Base-by-base conservation (phyloP, 2,797 vertebrate species). In the Delichon dasypus region DNA sequence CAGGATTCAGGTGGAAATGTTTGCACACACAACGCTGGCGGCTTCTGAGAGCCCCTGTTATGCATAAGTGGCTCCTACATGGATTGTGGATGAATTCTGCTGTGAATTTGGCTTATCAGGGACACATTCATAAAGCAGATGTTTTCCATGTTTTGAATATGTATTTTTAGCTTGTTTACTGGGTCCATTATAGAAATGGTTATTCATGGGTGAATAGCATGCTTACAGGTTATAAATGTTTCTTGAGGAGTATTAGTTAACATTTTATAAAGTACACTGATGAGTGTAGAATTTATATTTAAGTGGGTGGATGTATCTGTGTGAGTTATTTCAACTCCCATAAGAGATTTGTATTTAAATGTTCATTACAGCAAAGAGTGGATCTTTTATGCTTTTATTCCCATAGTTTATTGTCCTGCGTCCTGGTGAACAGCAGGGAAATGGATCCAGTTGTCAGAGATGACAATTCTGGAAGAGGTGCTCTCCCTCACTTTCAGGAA, bases 141-240 rank as follows among this genome's bases (percentile, higher is more conserved):
- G 55, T 40, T 79, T 67, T 65, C 72, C 53, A 2, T 64, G 70
- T 45, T 89, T 61, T 29, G 40, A 55, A 30, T 73, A 34, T 38
- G 74, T 64, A 96, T 91, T 95, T 95, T 95, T 75, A 88, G 83
- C 80, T 76, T 82, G 60, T 82, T 94, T 96, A 29, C 85, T 55
- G 66, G 29, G 66, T 18, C n/a, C 38, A 3, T 70, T 77, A 42
- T 47, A 44, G 71, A 71, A 85, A 74, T 25, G 42, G 82, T 51
- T 89, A 38, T 74, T 74, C 60, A 57, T 78, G 73, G 30, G 47
- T n/a, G 48, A 70, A 75, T 29, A 34, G 62, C 3, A 27, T 78
- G 90, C 53, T 94, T 87, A 58, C 68, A 51, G 73, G 76, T 64
- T 72, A 53, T n/a, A 89, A 93, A 86, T 54, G 44, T 45, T 88